phyloP scores from a whole-genome alignment of 1,140 invertebrate species.

The Rhyzopertha dominica region DNA sequence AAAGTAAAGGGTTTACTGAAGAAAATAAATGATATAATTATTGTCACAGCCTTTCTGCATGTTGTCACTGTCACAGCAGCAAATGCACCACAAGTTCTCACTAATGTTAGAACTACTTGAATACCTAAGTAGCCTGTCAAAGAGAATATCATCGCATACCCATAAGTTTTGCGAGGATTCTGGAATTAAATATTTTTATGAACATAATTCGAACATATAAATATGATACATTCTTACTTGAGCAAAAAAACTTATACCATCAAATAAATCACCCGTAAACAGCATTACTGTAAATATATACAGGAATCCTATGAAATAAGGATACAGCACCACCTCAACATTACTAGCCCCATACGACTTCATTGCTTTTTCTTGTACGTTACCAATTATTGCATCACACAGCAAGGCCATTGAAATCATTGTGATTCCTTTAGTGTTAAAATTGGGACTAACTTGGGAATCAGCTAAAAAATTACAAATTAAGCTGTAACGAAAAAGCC shows the following conservation, averaged over 20 bases:
- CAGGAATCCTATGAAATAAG: slow-evolving; percentile 82
- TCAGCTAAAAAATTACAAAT: slow-evolving; percentile 79
- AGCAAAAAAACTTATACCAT: slow-evolving; percentile 72
- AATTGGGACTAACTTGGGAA: slow-evolving; percentile 82
- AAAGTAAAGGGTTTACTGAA: slow-evolving; percentile 93
- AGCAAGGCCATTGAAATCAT: slow-evolving; percentile 84
- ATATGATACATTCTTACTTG: slow-evolving; percentile 53
- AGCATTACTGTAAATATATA: slow-evolving; percentile 78
- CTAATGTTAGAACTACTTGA: slow-evolving; percentile 84
- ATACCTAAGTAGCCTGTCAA: slow-evolving; percentile 87
- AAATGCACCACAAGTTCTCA: slow-evolving; percentile 82
- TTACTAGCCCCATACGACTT: slow-evolving; percentile 76
- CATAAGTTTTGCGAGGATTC: slow-evolving; percentile 73
- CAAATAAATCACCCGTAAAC: slow-evolving; percentile 66
- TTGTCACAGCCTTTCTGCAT: slow-evolving; percentile 85
- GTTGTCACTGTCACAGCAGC: slow-evolving; percentile 87
- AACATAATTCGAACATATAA: slow-evolving; percentile 8
- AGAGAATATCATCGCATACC: slow-evolving; percentile 82
- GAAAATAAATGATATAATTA: slow-evolving; percentile 86
- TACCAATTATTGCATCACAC: slow-evolving; percentile 92
- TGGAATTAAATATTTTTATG: slow-evolving; percentile 43
- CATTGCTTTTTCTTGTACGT: slow-evolving; percentile 94
- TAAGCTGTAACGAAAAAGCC: too few species aligned
- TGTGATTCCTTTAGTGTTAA: slow-evolving; percentile 73
- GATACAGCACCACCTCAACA: slow-evolving; percentile 90